Evolutionary conservation across 2,888 invertebrate genomes (phyloP).

Genomic region (Bembecia ichneumoniformis): DNA sequence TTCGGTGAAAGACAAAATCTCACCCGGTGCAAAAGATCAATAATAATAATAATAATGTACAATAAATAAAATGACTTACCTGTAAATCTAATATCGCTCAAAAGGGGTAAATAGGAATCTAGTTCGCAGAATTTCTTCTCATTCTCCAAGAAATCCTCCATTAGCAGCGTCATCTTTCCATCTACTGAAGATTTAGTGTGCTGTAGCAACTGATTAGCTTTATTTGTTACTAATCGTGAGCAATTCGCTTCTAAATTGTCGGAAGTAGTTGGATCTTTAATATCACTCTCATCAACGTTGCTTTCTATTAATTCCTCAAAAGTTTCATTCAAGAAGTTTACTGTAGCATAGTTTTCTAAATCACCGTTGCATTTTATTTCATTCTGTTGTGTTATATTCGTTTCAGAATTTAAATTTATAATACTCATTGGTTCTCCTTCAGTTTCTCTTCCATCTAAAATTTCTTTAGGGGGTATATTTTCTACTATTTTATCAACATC

Average conservation of each 20-base stretch:
- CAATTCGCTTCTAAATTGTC: conserved; percentile 15
- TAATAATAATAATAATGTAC: too few relatives aligned
- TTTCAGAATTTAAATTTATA: neutral
- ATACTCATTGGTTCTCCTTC: neutral
- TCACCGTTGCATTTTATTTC: conserved; percentile 34
- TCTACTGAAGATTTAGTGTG: neutral
- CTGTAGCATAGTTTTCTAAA: conserved; percentile 51
- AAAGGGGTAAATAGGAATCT: conserved; percentile 44
- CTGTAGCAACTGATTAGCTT: neutral
- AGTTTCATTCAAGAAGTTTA: conserved; percentile 50
- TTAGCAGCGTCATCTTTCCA: neutral
- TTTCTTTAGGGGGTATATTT: neutral
- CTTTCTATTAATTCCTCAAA: conserved; percentile 61
- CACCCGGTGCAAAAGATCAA: too few relatives aligned
- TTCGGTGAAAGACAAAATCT: too few relatives aligned
- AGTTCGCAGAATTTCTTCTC: conserved; percentile 63
- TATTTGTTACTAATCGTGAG: conserved; percentile 1
- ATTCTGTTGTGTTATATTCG: neutral
- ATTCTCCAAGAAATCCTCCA: conserved; percentile 55
- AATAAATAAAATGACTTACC: conserved; percentile 31
- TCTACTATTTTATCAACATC: too few relatives aligned
- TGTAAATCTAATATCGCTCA: conserved; percentile 62
- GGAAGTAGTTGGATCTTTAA: conserved; percentile 20
- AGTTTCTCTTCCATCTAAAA: neutral
- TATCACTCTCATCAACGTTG: conserved; percentile 57